Evolutionary conservation across 2,797 vertebrate genomes (phyloP), one percentile per base, ranked within the genome.

Genomic region (Acanthurus lineatus): DNA sequence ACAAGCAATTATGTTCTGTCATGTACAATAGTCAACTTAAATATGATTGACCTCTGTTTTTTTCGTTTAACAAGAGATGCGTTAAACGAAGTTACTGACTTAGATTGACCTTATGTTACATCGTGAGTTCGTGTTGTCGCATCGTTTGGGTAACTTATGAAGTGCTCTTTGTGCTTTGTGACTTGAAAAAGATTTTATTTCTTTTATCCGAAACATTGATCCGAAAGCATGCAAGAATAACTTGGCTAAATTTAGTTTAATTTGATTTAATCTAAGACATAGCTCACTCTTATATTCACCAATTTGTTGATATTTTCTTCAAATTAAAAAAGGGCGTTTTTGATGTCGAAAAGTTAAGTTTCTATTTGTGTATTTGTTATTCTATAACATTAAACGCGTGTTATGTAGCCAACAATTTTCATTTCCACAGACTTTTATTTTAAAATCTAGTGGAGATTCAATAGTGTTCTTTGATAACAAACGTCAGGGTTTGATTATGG

Each of bases 1-100:
- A 0, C 3, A 3, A 20, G 1, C 0, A 44, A 19, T 9, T 47
- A 0, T 44, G 1, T 22, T 1, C 5, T 9, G 0, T 44, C 6
- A 44, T 68, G 0, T 16, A 2, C 10, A 20, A 20, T 22, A 4
- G 0, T 3, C 17, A 0, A 28, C 11, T 12, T 6, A 4, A 56
- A 2, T 15, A 0, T 9, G 3, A 1, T 65, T 8, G 1, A 14
- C 9, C 1, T 61, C 3, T n/a, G 0, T 5, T 44, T 59, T 42
- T 6, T 11, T 42, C 28, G 32, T 16, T 58, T 16, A 25, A 51
- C 1, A 10, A 1, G 22, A 49, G 9, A 20, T 66, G 28, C 1
- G 6, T 59, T 9, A 48, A 35, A 19, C 16, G 9, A 25, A 15
- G 15, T 32, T 10, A 10, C 19, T 35, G 42, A 7, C 40, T 8